These are phyloP conservation scores for Amaurobius ferox DNA, from an alignment of 2,888 invertebrate genomes.

Conservation along the genomic window DNA sequence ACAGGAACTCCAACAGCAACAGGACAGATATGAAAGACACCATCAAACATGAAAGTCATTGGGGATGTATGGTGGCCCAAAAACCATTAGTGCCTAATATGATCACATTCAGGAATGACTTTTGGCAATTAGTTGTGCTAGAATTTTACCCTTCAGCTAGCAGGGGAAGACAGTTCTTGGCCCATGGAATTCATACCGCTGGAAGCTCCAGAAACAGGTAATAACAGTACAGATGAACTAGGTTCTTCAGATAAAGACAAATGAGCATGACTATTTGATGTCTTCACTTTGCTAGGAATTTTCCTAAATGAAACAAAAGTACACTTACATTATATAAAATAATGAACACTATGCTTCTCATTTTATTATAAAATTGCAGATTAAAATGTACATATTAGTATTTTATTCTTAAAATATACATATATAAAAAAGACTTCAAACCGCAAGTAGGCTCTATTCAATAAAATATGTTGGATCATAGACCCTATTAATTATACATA, in stretches of 20 bases:
- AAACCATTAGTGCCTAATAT: slow-evolving; percentile 51
- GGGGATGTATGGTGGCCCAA: slow-evolving; percentile 41
- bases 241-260: slow-evolving; percentile 67
- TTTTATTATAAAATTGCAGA: too few species aligned
- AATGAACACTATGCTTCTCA: background rate
- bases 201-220: slow-evolving; percentile 65
- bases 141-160: slow-evolving; percentile 63
- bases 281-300: slow-evolving; percentile 58
- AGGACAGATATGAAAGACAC: slow-evolving; percentile 72
- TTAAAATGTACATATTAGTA: too few species aligned
- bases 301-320: slow-evolving; percentile 28
- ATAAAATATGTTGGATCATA: too few species aligned
- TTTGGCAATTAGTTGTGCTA: slow-evolving; percentile 68
- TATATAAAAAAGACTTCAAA: too few species aligned
- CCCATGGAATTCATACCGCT: slow-evolving; percentile 55
- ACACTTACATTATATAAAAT: background rate
- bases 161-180: slow-evolving; percentile 71
- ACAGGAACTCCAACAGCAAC: slow-evolving; percentile 69
- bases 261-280: slow-evolving; percentile 71
- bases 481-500: too few species aligned
- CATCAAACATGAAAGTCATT: slow-evolving; percentile 68
- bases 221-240: slow-evolving; percentile 62
- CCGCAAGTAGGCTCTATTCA: too few species aligned
- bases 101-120: slow-evolving; percentile 71
- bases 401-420: background rate